These are phyloP conservation scores for Athene cunicularia DNA, from an alignment of 2,113 vertebrate genomes.

Conservation along the genomic window DNA sequence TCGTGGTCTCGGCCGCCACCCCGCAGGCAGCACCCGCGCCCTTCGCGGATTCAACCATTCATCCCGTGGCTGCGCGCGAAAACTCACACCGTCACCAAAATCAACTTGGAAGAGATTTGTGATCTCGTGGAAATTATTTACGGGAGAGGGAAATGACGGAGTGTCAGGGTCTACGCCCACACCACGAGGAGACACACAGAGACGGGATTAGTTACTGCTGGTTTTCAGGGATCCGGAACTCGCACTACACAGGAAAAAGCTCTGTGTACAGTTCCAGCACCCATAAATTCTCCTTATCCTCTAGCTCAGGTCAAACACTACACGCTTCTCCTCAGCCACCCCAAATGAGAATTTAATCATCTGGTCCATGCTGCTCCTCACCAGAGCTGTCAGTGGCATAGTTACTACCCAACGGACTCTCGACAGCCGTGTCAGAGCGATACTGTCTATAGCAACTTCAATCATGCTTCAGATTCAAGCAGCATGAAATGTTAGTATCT, in stretches of 20 bases:
- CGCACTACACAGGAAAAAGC: neutral
- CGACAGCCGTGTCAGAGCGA: fast-evolving
- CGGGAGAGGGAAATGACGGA: neutral
- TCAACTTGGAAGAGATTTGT: neutral
- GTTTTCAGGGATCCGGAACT: neutral
- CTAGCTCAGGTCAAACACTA: neutral
- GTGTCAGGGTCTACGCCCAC: too few relatives aligned
- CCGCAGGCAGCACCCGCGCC: neutral
- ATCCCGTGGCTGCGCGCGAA: neutral
- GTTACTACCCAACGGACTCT: fast-evolving
- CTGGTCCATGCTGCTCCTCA: neutral
- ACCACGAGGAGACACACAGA: neutral
- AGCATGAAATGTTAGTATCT: neutral
- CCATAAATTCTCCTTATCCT: neutral
- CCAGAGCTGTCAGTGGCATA: neutral
- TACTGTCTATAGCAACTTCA: neutral
- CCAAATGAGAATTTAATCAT: neutral
- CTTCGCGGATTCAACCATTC: fast-evolving
- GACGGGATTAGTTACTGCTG: too few relatives aligned
- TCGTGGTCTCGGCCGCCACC: fast-evolving
- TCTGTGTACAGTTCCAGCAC: fast-evolving
- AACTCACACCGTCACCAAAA: too few relatives aligned
- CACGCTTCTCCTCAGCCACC: neutral
- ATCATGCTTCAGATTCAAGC: neutral
- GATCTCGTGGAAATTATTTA: neutral